Evolutionary conservation across 1,140 invertebrate species (phyloP).

Genomic region (Plutomurus gul): DNA sequence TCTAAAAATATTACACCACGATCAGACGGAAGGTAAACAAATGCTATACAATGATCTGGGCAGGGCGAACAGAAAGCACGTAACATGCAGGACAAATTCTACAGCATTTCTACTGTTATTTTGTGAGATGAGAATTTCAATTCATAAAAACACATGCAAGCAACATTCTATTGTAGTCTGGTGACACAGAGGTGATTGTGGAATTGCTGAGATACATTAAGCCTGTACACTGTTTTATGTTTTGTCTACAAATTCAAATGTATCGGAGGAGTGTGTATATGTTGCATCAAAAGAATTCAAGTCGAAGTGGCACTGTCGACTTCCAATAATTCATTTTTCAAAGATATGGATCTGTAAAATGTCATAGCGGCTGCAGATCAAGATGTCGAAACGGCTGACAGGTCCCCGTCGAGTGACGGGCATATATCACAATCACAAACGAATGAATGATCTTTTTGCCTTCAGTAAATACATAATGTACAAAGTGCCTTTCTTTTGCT

Average conservation of each 20-base stretch:
- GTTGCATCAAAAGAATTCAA: slow-evolving; percentile 7
- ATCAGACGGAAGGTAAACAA: no score
- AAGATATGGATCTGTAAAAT: slow-evolving; percentile 49
- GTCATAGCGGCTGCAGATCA: slow-evolving; percentile 46
- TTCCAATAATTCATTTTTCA: slow-evolving; percentile 52
- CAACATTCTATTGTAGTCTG: no score
- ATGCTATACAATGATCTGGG: no score
- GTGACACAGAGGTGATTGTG: no score
- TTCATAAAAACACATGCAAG: no score
- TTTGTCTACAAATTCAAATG: background rate
- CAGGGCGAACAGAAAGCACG: no score
- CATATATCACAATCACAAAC: slow-evolving; percentile 47
- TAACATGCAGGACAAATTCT: no score
- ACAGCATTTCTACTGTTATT: no score
- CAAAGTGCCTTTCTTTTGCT: background rate
- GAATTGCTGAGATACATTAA: no score
- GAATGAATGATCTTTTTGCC: slow-evolving; percentile 8
- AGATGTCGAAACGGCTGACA: slow-evolving; percentile 50
- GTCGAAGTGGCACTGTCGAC: slow-evolving; percentile 39
- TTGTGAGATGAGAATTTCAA: no score
- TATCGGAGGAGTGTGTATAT: background rate
- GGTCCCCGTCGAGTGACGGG: slow-evolving; percentile 47
- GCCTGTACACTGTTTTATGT: background rate
- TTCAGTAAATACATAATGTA: background rate
- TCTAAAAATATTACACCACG: no score